A percentile compares a stretch with the other conserved stretches of the same genome.
phyloP scores from a whole-genome alignment of 2,888 invertebrate species.

The Scotopteryx bipunctaria region DNA sequence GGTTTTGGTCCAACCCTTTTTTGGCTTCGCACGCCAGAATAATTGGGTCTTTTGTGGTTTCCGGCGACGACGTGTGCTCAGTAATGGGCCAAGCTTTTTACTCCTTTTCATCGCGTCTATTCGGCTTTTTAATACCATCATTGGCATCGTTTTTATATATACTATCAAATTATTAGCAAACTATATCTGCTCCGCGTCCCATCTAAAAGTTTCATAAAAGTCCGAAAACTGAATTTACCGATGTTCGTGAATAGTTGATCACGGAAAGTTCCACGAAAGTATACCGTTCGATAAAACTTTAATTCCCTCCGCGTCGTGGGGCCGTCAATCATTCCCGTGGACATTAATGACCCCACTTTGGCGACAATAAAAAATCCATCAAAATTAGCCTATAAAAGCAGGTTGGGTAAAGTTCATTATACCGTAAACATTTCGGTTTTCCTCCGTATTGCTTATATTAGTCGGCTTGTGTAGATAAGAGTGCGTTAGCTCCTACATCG shows the following conservation, averaged over 20 bases:
- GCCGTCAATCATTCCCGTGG: conserved; percentile 51
- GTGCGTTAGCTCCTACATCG: conserved; percentile 42
- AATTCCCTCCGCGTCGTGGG: conserved; percentile 35
- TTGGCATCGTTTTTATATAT: conserved; percentile 41
- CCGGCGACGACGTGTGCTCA: conserved; percentile 65
- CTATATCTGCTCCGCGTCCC: background rate
- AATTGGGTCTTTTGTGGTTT: conserved; percentile 78
- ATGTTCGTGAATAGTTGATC: too few species aligned
- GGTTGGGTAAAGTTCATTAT: conserved; percentile 63
- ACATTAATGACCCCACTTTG: conserved; percentile 57
- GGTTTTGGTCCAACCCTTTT: conserved; percentile 68
- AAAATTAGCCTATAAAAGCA: conserved; percentile 60
- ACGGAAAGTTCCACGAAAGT: too few species aligned
- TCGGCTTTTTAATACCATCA: conserved; percentile 52
- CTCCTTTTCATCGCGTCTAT: conserved; percentile 61
- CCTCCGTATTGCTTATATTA: conserved; percentile 51
- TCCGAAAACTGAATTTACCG: too few species aligned
- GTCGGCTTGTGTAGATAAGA: conserved; percentile 54
- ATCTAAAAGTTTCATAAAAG: too few species aligned
- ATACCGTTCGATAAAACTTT: conserved; percentile 36
- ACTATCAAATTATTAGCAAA: background rate
- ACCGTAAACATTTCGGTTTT: conserved; percentile 57
- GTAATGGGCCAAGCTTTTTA: conserved; percentile 68
- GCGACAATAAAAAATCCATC: conserved; percentile 59
- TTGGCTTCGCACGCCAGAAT: conserved; percentile 69